Evolutionary conservation across 1,140 invertebrate genomes (phyloP).

Genomic region (Euura lappo): DNA sequence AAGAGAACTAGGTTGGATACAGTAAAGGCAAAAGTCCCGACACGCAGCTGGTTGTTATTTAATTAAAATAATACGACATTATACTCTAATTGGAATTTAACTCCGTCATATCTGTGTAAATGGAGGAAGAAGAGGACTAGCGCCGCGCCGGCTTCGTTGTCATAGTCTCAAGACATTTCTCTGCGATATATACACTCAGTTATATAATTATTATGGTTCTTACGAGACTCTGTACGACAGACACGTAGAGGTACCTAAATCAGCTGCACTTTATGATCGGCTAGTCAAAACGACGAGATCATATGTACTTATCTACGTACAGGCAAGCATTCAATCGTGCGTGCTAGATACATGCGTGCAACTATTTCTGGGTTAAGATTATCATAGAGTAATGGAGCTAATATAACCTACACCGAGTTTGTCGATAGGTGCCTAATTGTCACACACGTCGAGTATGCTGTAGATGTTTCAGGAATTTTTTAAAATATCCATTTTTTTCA

Average conservation of each 20-base stretch:
- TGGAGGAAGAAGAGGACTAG: background rate
- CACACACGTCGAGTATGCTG: background rate
- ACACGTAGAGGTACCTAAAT: too few species aligned
- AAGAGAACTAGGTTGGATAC: too few species aligned
- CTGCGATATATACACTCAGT: too few species aligned
- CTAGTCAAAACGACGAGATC: too few species aligned
- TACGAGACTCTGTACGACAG: too few species aligned
- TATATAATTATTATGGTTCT: too few species aligned
- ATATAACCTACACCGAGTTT: background rate
- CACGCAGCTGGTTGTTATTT: conserved; percentile 5
- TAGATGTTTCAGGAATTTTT: background rate
- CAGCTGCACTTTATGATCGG: too few species aligned
- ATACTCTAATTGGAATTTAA: background rate
- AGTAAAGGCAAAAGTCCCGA: background rate
- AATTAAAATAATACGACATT: background rate
- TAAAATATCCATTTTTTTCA: background rate
- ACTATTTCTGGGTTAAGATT: conserved; percentile 5
- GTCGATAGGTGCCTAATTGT: background rate
- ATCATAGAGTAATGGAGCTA: background rate
- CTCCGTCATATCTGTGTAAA: background rate
- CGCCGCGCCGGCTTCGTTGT: background rate
- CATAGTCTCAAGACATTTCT: too few species aligned
- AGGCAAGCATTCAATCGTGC: background rate
- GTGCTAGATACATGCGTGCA: conserved; percentile 1
- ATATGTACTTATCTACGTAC: too few species aligned